phyloP scores from a whole-genome alignment of 2,113 vertebrate species.

The Toxostoma redivivum region DNA sequence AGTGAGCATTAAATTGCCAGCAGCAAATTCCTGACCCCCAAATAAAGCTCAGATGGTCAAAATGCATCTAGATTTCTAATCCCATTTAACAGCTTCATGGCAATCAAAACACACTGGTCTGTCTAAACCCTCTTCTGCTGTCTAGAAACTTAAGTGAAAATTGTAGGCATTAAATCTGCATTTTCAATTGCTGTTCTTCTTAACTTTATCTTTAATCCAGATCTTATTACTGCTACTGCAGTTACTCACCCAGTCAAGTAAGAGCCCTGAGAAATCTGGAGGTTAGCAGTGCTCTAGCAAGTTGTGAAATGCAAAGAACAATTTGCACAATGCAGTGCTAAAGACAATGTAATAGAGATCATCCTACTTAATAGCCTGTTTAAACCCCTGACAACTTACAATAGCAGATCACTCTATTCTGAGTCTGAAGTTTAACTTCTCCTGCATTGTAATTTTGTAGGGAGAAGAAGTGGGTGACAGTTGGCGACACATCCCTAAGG shows the following conservation, averaged over 20 bases:
- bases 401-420: constrained; percentile 11
- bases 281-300: constrained; percentile 33
- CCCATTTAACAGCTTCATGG: constrained; percentile 20
- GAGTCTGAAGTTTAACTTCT: constrained; percentile 6
- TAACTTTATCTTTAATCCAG: constrained; percentile 1
- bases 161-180: constrained; percentile 9
- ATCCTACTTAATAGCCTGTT: constrained; percentile 51
- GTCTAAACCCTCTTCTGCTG: constrained; percentile 22
- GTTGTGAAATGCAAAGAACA: constrained; percentile 31
- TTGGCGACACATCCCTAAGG: constrained; percentile 94
- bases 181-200: constrained; percentile 36
- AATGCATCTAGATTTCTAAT: constrained; percentile 3
- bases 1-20: constrained; percentile 21
- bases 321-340: constrained; percentile 22
- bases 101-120: neutral
- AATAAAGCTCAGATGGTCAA: constrained; percentile 1
- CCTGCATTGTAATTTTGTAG: constrained; percentile 70
- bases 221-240: constrained; percentile 43
- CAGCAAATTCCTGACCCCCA: constrained; percentile 17
- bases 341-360: constrained; percentile 33
- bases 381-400: constrained; percentile 41
- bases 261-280: constrained; percentile 30
- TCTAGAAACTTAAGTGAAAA: constrained; percentile 25
- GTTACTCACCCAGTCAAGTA: constrained; percentile 10
- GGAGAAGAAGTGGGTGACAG: constrained; percentile 99